Conservation (phyloP, 2,888 invertebrate species). For the Torymus tubicola region DNA sequence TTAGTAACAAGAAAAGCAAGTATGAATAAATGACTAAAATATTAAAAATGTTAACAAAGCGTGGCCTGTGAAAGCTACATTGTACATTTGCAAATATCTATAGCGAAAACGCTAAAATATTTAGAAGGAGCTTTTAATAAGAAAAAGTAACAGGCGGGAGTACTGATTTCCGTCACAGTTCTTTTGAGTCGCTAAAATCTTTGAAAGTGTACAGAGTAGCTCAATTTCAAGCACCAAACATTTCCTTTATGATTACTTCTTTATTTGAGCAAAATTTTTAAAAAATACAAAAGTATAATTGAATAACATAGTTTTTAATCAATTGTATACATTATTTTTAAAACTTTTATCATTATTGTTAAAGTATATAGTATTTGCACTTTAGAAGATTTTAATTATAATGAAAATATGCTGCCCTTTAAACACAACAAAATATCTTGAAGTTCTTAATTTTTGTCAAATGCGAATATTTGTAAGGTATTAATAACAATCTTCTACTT, state of each 20-base stretch:
- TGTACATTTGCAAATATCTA: conserved; percentile 60
- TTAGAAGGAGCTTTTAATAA: conserved; percentile 27
- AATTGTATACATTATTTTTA: conserved; percentile 10
- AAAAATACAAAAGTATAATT: no score
- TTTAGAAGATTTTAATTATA: not conserved
- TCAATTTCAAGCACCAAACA: conserved; percentile 23
- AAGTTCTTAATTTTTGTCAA: not conserved
- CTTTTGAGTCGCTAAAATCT: conserved; percentile 33
- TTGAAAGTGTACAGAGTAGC: conserved; percentile 51
- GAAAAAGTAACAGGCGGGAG: conserved; percentile 3
- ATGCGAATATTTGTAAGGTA: not conserved
- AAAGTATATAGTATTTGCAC: not conserved
- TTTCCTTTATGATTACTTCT: not conserved
- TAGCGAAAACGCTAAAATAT: conserved; percentile 22
- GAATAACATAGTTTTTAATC: not conserved
- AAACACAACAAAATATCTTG: no score
- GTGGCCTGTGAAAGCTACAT: conserved; percentile 21
- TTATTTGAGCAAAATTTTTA: no score
- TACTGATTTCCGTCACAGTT: conserved; percentile 1
- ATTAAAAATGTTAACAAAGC: conserved; percentile 3
- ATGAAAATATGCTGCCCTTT: no score
- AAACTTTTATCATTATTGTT: conserved; percentile 9
- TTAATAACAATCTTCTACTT: conserved; percentile 32
- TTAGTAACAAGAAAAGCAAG: not conserved
- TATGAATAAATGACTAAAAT: conserved; percentile 7